A percentile compares a stretch with the other conserved stretches of the same genome.
phyloP scores from a whole-genome alignment of 2,113 vertebrate species.

The Geococcyx californianus region DNA sequence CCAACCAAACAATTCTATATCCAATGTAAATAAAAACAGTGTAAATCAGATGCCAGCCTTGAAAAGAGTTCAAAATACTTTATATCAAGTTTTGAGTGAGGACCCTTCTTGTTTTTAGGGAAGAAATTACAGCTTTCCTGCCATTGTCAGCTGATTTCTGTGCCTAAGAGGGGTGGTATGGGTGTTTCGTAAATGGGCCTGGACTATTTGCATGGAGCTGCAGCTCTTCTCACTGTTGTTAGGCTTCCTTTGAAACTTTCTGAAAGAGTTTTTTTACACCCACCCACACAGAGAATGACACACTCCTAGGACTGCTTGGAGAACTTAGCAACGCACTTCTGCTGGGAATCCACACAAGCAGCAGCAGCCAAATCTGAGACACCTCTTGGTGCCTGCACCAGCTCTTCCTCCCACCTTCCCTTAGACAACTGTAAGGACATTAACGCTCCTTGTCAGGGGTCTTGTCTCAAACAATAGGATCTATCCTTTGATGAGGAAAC shows the following conservation, averaged over 20 bases:
- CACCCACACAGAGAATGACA: background rate
- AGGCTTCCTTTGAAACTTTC: slow-evolving; percentile 30
- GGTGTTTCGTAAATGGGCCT: background rate
- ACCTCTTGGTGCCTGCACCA: background rate
- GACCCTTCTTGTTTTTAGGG: background rate
- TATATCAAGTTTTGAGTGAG: background rate
- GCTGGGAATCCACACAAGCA: background rate
- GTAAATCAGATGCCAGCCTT: background rate
- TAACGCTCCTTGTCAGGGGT: rapidly evolving
- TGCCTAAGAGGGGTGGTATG: background rate
- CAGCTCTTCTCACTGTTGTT: background rate
- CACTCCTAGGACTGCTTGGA: background rate
- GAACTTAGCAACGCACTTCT: slow-evolving; percentile 17
- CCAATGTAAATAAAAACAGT: background rate
- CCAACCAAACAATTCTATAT: no score
- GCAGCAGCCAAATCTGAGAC: background rate
- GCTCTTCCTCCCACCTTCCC: background rate
- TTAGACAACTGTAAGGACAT: background rate
- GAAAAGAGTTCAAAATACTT: background rate
- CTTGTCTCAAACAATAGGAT: background rate
- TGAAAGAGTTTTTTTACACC: slow-evolving; percentile 20
- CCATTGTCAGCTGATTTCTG: background rate
- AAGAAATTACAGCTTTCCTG: background rate
- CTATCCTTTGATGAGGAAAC: background rate
- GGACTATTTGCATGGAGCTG: background rate